These are phyloP conservation scores for Temnothorax nylanderi DNA, from an alignment of 1,140 invertebrate species.

Conservation along the genomic window DNA sequence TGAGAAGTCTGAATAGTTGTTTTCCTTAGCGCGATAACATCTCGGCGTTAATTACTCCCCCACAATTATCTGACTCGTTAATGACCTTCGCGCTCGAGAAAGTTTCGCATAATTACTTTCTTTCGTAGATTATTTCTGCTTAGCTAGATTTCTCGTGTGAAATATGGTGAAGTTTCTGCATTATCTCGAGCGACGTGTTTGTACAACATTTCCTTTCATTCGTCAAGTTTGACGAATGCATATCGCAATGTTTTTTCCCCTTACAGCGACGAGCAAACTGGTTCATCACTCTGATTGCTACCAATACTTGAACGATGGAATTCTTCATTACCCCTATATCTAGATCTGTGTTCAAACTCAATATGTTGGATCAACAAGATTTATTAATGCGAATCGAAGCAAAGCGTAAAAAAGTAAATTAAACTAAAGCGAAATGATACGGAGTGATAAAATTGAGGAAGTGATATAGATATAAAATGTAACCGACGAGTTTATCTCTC, in stretches of 20 bases:
- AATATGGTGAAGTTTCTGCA: constrained; percentile 60
- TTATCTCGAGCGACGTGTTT: constrained; percentile 46
- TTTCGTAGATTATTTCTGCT: constrained; percentile 74
- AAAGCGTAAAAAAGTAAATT: not conserved
- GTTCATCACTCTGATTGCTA: not conserved
- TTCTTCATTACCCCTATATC: not conserved
- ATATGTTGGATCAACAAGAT: not conserved
- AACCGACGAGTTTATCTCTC: not conserved
- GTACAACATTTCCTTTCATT: constrained; percentile 61
- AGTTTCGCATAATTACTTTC: constrained; percentile 82
- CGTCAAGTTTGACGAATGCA: constrained; percentile 4
- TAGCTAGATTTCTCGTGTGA: constrained; percentile 62
- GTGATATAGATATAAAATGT: not conserved
- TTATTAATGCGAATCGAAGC: not conserved
- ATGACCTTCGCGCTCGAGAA: constrained; percentile 83
- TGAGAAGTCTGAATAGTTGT: constrained; percentile 37
- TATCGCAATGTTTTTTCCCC: not conserved
- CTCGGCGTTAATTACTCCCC: constrained; percentile 60
- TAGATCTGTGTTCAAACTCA: not conserved
- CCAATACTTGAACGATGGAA: not conserved
- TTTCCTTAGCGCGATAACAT: constrained; percentile 60
- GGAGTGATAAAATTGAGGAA: not conserved
- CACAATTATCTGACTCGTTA: constrained; percentile 75
- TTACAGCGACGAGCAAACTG: not conserved
- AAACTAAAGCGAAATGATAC: not conserved